These are phyloP conservation scores for Alosa alosa DNA, from an alignment of 2,113 vertebrate genomes.

Conservation along the genomic window DNA sequence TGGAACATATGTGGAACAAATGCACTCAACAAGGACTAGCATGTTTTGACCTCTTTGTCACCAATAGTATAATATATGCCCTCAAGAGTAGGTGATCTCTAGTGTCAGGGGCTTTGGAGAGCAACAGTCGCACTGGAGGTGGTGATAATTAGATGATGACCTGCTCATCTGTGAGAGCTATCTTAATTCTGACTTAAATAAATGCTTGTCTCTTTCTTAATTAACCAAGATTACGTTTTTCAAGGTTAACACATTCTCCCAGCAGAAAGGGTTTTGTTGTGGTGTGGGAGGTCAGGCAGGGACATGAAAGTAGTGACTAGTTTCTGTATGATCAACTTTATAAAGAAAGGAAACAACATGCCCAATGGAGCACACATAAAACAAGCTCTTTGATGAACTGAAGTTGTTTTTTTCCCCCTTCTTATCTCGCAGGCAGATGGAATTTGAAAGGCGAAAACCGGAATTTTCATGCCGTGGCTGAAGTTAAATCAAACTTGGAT, in stretches of 20 bases:
- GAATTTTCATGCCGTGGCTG: neutral
- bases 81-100: neutral
- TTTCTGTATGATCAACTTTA: slow-evolving; percentile 32
- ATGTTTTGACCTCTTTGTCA: neutral
- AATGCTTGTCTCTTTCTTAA: neutral
- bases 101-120: neutral
- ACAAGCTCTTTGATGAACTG: slow-evolving; percentile 39
- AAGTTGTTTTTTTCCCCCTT: neutral
- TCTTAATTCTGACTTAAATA: neutral
- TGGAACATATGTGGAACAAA: neutral
- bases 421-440: neutral
- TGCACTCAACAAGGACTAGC: neutral
- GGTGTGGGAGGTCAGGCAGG: slow-evolving; percentile 27
- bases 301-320: slow-evolving; percentile 37
- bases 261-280: neutral
- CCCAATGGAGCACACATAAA: slow-evolving; percentile 33
- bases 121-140: neutral
- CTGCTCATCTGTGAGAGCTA: neutral
- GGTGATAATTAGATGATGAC: neutral
- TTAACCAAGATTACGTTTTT: neutral
- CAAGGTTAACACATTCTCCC: neutral
- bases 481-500: neutral
- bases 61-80: neutral
- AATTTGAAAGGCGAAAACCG: neutral
- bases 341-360: slow-evolving; percentile 42